Percentiles rank a stretch among this genome's conserved stretches.
Conservation (phyloP, 2,797 vertebrate genomes). For the Pteropus rufus region DNA sequence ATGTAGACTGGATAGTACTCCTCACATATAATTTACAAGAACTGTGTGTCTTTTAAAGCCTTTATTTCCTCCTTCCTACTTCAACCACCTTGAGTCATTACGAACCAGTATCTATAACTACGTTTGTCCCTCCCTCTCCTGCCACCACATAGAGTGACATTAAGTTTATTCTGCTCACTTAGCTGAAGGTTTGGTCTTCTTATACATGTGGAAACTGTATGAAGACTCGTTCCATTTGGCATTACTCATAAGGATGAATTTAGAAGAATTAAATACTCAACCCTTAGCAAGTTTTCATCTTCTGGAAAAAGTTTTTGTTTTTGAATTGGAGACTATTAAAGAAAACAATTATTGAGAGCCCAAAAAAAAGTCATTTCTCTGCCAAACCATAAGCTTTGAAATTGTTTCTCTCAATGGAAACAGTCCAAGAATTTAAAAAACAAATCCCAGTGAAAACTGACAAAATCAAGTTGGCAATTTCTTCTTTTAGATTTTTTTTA, state of each 20-base stretch:
- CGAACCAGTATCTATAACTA: not conserved
- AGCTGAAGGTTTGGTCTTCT: not conserved
- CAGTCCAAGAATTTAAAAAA: slow-evolving; percentile 41
- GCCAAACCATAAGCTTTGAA: slow-evolving; percentile 49
- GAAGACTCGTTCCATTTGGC: not conserved
- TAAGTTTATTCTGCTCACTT: not conserved
- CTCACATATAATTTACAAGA: not conserved
- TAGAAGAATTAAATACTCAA: not conserved
- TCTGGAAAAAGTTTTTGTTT: slow-evolving; percentile 38
- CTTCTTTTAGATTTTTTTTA: slow-evolving; percentile 28
- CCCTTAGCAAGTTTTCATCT: slow-evolving; percentile 32
- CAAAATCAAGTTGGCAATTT: slow-evolving; percentile 52
- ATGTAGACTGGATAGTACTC: not conserved
- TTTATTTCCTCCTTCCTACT: not conserved
- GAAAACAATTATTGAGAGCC: slow-evolving; percentile 56
- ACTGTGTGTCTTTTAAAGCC: not conserved
- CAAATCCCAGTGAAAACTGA: not conserved
- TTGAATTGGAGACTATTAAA: slow-evolving; percentile 52
- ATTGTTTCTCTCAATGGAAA: slow-evolving; percentile 46
- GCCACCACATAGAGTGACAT: not conserved
- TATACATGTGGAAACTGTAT: not conserved
- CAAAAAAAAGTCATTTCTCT: slow-evolving; percentile 3
- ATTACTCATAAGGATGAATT: slow-evolving; percentile 31
- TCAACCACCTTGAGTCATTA: not conserved
- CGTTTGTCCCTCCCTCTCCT: not conserved